Conservation (phyloP, 2,113 vertebrate genomes). For the Clarias gariepinus region DNA sequence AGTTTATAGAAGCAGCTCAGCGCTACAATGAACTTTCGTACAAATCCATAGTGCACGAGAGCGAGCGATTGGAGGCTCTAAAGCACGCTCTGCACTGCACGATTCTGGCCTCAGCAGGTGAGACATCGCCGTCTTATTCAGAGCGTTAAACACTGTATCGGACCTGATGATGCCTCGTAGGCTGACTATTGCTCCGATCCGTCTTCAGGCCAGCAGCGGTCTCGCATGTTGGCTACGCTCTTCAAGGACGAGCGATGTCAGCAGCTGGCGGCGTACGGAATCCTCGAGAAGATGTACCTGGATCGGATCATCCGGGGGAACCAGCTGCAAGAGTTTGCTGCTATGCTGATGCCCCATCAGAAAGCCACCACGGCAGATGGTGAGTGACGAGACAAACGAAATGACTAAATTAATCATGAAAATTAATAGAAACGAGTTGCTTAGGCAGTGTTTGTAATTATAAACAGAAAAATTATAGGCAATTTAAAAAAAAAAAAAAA, state of each 20-base stretch:
- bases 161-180: background rate
- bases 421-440: background rate
- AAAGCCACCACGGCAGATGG: constrained; percentile 97
- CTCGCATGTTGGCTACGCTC: constrained; percentile 95
- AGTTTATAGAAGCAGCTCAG: constrained; percentile 98
- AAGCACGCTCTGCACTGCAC: constrained; percentile 97
- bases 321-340: constrained; percentile 96
- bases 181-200: background rate
- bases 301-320: constrained; percentile 97
- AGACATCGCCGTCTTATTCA: background rate
- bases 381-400: constrained; percentile 52
- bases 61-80: constrained; percentile 90
- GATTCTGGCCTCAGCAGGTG: constrained; percentile 98
- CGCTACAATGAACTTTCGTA: constrained; percentile 97
- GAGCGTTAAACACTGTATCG: too few species aligned
- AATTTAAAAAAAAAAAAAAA: background rate
- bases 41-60: constrained; percentile 96
- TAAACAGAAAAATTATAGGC: background rate
- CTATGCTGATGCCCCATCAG: constrained; percentile 98
- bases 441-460: background rate
- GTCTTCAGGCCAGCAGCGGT: constrained; percentile 89
- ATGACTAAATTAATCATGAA: background rate
- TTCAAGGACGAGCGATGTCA: constrained; percentile 99
- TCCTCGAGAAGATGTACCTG: constrained; percentile 98
- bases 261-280: constrained; percentile 95